A percentile compares a stretch with the other conserved stretches of the same genome.
Conservation (phyloP, 30 jellyfish, hydroid and myxozoan genomes). For the Chironex yamaguchii region DNA sequence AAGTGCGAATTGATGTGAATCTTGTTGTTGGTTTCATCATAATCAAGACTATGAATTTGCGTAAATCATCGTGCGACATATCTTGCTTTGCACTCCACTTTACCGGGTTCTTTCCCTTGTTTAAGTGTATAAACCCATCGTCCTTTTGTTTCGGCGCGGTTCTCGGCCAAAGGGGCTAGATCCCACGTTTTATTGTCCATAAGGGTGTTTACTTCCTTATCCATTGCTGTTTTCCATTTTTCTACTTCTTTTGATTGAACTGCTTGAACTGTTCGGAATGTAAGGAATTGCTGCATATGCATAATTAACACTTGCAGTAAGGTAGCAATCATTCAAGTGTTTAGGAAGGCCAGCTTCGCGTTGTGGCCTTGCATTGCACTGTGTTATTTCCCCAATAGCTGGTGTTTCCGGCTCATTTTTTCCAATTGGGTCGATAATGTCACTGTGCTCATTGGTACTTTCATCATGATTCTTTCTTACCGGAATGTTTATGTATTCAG, state of each 20-base stretch:
- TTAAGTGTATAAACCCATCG: slow-evolving; percentile 41
- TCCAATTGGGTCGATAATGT: too few relatives aligned
- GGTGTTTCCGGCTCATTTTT: too few relatives aligned
- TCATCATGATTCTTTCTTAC: too few relatives aligned
- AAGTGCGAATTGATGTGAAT: slow-evolving; percentile 18
- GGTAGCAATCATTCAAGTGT: not conserved
- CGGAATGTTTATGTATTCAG: too few relatives aligned
- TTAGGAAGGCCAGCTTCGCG: slow-evolving; percentile 40
- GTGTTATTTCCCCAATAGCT: too few relatives aligned
- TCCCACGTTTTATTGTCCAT: slow-evolving; percentile 25
- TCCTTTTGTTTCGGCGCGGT: slow-evolving; percentile 3
- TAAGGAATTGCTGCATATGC: slow-evolving; percentile 15
- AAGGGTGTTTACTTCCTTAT: slow-evolving; percentile 21
- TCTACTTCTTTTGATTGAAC: slow-evolving; percentile 26
- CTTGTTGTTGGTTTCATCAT: slow-evolving; percentile 23
- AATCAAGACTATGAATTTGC: not conserved
- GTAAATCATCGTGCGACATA: slow-evolving; percentile 37
- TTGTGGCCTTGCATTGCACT: too few relatives aligned
- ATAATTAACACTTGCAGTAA: slow-evolving; percentile 39
- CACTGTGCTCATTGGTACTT: too few relatives aligned
- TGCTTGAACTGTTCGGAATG: slow-evolving; percentile 34
- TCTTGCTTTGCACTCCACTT: slow-evolving; percentile 24
- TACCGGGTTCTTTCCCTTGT: slow-evolving; percentile 23
- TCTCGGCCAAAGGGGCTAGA: slow-evolving; percentile 12
- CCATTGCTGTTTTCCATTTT: slow-evolving; percentile 65